Evolutionary conservation across 2,888 invertebrate species (phyloP).

Genomic region (Brachyptera risi): DNA sequence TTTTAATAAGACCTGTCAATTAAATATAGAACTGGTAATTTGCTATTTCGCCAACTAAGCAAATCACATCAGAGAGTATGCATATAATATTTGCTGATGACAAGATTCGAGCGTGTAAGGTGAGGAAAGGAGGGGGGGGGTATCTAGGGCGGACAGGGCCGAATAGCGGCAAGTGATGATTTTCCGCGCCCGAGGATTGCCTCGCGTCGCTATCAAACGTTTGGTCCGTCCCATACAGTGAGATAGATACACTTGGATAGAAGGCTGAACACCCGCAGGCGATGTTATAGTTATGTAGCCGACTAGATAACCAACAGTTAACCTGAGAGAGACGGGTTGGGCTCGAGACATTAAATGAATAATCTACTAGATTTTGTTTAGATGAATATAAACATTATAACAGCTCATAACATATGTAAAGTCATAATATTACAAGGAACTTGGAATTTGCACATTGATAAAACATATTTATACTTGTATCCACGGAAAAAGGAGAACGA

Average conservation of each 20-base stretch:
- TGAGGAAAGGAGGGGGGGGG: neutral
- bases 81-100: constrained; percentile 8
- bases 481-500: no score
- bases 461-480: no score
- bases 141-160: constrained; percentile 15
- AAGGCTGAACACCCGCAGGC: neutral
- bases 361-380: no score
- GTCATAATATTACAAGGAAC: no score
- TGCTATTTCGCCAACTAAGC: constrained; percentile 3
- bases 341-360: neutral
- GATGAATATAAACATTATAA: no score
- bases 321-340: neutral
- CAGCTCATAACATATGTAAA: no score
- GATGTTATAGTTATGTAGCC: neutral
- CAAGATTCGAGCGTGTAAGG: neutral
- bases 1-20: no score
- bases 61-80: neutral
- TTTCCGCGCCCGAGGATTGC: neutral
- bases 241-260: neutral
- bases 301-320: neutral
- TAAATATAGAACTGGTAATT: no score
- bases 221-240: no score
- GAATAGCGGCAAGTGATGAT: constrained; percentile 8
- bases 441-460: no score
- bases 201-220: neutral